Evolutionary conservation across 2,113 vertebrate species (phyloP).

Genomic region (Cnemophilus loriae): DNA sequence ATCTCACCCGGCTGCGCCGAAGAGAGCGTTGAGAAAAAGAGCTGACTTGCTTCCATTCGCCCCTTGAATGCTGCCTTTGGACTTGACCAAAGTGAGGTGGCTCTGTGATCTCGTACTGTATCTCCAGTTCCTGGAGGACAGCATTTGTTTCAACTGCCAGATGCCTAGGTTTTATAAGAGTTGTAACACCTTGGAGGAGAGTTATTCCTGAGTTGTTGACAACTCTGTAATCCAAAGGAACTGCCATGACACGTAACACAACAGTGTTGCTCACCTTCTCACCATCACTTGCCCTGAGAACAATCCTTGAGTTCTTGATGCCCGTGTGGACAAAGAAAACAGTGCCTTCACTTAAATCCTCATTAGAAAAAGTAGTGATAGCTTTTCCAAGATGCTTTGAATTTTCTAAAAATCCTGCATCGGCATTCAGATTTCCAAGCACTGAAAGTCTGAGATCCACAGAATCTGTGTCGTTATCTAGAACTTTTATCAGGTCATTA

Average conservation of each 20-base stretch:
- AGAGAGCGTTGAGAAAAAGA: conserved; percentile 82
- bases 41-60: conserved; percentile 77
- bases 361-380: conserved; percentile 76
- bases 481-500: conserved; percentile 74
- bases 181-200: conserved; percentile 73
- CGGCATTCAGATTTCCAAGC: conserved; percentile 82
- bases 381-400: conserved; percentile 71
- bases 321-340: conserved; percentile 83
- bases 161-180: conserved; percentile 74
- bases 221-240: conserved; percentile 80
- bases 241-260: conserved; percentile 81
- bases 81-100: conserved; percentile 81
- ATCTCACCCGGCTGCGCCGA: conserved; percentile 74
- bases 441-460: conserved; percentile 75
- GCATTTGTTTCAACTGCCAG: conserved; percentile 81
- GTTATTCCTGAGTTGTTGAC: conserved; percentile 77
- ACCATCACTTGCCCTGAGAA: conserved; percentile 85
- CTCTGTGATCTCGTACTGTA: conserved; percentile 75
- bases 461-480: conserved; percentile 80
- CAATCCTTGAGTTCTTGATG: conserved; percentile 81
- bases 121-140: conserved; percentile 71
- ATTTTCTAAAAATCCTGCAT: conserved; percentile 85
- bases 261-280: conserved; percentile 88
- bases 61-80: conserved; percentile 73
- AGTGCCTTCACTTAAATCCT: conserved; percentile 75